phyloP scores from a whole-genome alignment of 2,888 invertebrate species.

The Gordius sp. region DNA sequence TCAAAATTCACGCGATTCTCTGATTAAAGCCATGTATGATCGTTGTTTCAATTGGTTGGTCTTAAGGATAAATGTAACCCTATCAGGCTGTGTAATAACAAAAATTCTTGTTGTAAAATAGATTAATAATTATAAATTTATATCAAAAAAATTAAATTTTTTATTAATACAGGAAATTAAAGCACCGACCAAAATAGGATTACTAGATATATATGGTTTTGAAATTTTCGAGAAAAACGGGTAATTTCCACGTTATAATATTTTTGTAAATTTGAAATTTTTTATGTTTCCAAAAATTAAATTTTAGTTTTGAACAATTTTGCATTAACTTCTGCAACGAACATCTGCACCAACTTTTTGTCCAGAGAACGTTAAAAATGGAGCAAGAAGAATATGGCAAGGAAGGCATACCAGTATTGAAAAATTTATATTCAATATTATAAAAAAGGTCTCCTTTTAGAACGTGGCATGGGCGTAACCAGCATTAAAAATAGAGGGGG shows the following conservation, averaged over 20 bases:
- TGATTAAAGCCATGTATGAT: constrained; percentile 8
- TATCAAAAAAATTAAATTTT: neutral
- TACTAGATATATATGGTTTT: constrained; percentile 10
- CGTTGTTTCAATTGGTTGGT: constrained; percentile 10
- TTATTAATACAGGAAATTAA: neutral
- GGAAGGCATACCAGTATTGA: constrained; percentile 5
- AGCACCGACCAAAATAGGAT: neutral
- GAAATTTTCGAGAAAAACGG: constrained; percentile 10
- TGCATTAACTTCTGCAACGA: constrained; percentile 10
- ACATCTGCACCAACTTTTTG: constrained; percentile 2
- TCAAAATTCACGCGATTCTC: neutral
- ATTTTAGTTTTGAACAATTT: neutral
- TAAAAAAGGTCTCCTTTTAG: too few species aligned
- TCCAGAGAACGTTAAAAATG: constrained; percentile 6
- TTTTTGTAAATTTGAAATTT: neutral
- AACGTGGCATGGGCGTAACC: too few species aligned
- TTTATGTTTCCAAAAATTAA: neutral
- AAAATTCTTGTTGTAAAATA: neutral
- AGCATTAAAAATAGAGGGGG: too few species aligned
- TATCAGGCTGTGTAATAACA: neutral
- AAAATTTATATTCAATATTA: too few species aligned
- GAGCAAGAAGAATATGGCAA: neutral
- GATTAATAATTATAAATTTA: neutral
- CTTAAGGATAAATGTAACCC: neutral
- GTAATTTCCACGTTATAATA: constrained; percentile 6